A percentile compares a stretch with the other conserved stretches of the same genome.
Conservation (phyloP, 2,888 invertebrate species). For the Dascillus cervinus region DNA sequence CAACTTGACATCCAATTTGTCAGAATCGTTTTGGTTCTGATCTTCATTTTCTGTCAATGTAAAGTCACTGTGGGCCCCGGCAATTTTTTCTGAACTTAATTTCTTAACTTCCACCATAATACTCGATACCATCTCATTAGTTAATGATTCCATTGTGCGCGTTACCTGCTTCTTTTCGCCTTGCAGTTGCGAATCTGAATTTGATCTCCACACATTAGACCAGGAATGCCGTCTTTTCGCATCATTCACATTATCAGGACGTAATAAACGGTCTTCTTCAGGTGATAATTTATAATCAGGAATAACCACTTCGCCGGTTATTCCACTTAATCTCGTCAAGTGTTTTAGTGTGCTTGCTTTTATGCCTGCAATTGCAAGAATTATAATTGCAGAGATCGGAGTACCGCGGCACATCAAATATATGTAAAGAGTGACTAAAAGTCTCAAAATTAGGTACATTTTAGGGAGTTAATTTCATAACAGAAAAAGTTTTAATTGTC, state of each 20-base stretch:
- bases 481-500: too few relatives aligned
- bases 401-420: too few relatives aligned
- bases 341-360: constrained; percentile 45
- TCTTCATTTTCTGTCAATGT: constrained; percentile 19
- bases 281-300: constrained; percentile 35
- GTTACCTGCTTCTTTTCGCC: constrained; percentile 18
- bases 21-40: constrained; percentile 12
- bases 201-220: constrained; percentile 24
- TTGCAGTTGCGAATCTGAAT: constrained; percentile 32
- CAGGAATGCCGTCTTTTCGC: constrained; percentile 20
- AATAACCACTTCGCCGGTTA: constrained; percentile 45
- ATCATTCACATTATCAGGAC: constrained; percentile 21
- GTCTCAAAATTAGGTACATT: too few relatives aligned
- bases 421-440: too few relatives aligned
- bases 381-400: too few relatives aligned
- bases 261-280: constrained; percentile 35
- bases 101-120: constrained; percentile 48
- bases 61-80: constrained; percentile 16
- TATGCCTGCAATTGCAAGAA: constrained; percentile 31
- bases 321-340: constrained; percentile 48
- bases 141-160: constrained; percentile 42
- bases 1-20: constrained; percentile 26
- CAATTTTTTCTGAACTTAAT: constrained; percentile 35
- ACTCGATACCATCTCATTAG: constrained; percentile 45
- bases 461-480: too few relatives aligned